These are phyloP conservation scores for Procavia capensis DNA, from an alignment of 2,113 vertebrate genomes.

Conservation along the genomic window DNA sequence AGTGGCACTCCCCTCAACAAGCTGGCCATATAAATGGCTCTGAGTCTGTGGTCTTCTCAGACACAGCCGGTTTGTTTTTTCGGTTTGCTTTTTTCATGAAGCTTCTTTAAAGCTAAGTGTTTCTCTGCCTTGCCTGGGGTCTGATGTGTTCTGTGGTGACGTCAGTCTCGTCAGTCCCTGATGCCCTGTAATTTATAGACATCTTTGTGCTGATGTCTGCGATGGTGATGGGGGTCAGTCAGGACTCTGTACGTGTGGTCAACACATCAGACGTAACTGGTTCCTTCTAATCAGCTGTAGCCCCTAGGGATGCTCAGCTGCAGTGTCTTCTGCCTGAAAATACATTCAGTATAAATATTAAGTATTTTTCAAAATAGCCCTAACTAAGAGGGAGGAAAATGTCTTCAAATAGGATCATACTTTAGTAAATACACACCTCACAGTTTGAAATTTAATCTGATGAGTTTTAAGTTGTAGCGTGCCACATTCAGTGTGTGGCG, in stretches of 20 bases:
- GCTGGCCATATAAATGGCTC: fast-evolving
- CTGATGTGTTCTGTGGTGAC: background rate
- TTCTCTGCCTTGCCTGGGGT: too few species aligned
- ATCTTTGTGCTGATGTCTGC: background rate
- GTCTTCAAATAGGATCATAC: background rate
- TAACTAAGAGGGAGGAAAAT: background rate
- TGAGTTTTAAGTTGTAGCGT: background rate
- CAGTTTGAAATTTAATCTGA: background rate
- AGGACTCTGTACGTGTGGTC: background rate
- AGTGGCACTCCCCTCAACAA: too few species aligned
- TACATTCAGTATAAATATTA: background rate
- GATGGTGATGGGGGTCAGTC: background rate
- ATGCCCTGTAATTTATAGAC: background rate
- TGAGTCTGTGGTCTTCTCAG: background rate
- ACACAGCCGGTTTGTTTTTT: background rate
- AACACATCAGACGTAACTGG: background rate
- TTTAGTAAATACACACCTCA: background rate
- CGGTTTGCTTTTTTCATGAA: background rate
- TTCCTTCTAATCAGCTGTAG: background rate
- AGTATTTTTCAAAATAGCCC: background rate
- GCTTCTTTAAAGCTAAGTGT: background rate
- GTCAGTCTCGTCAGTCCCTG: background rate
- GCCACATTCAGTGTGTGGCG: background rate
- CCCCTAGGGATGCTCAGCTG: fast-evolving
- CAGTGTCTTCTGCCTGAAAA: background rate